phyloP scores from a whole-genome alignment of 2,797 vertebrate genomes.

The Fratercula arctica region DNA sequence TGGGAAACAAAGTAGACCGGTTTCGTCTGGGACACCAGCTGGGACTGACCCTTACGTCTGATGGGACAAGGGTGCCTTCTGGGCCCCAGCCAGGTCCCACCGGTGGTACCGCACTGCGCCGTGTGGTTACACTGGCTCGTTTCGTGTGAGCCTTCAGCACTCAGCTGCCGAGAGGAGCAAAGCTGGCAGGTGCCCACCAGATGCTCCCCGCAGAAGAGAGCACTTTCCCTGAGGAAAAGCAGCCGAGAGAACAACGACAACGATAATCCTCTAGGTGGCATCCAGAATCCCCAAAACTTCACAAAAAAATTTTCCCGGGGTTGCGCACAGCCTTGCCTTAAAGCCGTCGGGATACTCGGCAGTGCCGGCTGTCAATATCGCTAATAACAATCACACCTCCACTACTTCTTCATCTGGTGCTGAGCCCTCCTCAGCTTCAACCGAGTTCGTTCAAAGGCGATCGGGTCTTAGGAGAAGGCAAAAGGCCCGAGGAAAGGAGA shows the following conservation, averaged over 20 bases:
- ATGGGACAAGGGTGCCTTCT: neutral
- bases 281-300: neutral
- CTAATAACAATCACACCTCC: neutral
- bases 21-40: neutral
- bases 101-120: fast-evolving
- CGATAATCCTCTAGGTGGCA: conserved; percentile 51
- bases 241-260: neutral
- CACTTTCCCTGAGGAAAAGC: neutral
- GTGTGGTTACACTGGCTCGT: fast-evolving
- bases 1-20: neutral
- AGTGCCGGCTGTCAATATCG: neutral
- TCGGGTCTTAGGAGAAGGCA: neutral
- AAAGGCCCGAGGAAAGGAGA: neutral
- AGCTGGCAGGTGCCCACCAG: neutral
- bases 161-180: fast-evolving
- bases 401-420: neutral
- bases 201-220: neutral
- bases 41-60: neutral
- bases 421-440: neutral
- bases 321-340: fast-evolving
- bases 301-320: fast-evolving
- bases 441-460: neutral
- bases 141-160: fast-evolving
- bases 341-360: fast-evolving
- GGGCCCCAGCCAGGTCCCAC: neutral